phyloP scores from a whole-genome alignment of 2,888 invertebrate genomes.

The Vanessa cardui region DNA sequence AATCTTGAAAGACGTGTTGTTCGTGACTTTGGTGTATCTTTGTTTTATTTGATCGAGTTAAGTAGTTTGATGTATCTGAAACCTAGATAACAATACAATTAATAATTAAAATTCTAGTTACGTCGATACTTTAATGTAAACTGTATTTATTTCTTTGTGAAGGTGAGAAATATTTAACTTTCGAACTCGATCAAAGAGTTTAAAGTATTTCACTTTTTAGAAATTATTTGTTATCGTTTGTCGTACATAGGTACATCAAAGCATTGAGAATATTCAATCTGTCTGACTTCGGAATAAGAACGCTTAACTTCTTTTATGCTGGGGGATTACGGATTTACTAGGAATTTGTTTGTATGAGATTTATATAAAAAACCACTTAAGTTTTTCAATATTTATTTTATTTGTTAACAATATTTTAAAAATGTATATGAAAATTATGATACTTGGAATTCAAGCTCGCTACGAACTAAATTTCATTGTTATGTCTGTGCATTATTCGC shows the following conservation, averaged over 20 bases:
- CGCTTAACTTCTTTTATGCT: not conserved
- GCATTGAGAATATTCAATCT: not conserved
- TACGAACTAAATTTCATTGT: no score
- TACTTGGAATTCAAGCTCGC: no score
- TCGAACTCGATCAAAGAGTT: constrained; percentile 26
- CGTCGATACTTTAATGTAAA: no score
- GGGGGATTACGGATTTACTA: not conserved
- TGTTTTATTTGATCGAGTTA: no score
- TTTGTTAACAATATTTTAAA: no score
- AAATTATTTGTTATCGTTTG: not conserved
- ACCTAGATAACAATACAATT: no score
- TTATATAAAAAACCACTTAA: not conserved
- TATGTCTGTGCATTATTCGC: not conserved
- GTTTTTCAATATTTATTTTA: not conserved
- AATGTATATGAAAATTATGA: no score
- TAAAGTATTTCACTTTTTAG: constrained; percentile 20
- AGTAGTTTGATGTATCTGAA: no score
- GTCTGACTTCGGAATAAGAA: constrained; percentile 1
- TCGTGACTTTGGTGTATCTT: no score
- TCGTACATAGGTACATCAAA: not conserved
- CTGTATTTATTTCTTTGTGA: not conserved
- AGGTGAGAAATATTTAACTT: constrained; percentile 15
- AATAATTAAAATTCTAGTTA: no score
- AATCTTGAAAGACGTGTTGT: no score
- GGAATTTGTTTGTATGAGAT: not conserved